Percentiles rank a stretch among this genome's conserved stretches.
Conservation (phyloP, 2,797 vertebrate genomes). For the Pteropus rufus region DNA sequence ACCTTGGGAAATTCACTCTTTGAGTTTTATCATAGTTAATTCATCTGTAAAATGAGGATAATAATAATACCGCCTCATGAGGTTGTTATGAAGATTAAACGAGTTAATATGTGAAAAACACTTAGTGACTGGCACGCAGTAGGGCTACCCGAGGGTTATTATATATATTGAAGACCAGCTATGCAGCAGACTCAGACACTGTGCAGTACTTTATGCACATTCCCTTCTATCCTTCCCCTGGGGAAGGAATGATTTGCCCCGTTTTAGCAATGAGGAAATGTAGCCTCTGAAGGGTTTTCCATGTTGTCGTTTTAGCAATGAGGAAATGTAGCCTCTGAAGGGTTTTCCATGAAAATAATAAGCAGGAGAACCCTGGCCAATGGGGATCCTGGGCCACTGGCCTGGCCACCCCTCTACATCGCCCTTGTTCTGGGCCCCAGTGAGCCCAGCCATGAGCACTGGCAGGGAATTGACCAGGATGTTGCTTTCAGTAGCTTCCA, state of each 20-base stretch:
- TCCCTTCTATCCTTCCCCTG: not conserved
- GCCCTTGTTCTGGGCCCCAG: not conserved
- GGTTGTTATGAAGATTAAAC: not conserved
- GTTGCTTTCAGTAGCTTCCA: not conserved
- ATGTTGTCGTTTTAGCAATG: not conserved
- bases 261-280: not conserved
- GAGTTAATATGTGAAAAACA: not conserved
- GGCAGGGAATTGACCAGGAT: not conserved
- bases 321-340: not conserved
- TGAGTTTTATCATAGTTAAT: not conserved
- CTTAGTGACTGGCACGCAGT: not conserved
- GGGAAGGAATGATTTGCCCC: not conserved
- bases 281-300: not conserved
- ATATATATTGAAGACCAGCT: not conserved
- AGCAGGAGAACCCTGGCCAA: not conserved
- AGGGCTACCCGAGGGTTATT: not conserved
- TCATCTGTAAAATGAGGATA: not conserved
- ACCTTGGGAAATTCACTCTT: not conserved
- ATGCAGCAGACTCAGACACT: not conserved
- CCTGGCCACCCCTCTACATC: not conserved
- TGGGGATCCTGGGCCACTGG: not conserved
- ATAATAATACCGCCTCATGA: not conserved
- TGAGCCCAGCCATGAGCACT: not conserved
- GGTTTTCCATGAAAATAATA: not conserved
- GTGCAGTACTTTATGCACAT: accelerated